A percentile compares a stretch with the other conserved stretches of the same genome.
These are phyloP conservation scores for Drosophila subquinaria DNA, from an alignment of 2,888 invertebrate genomes.

Conservation along the genomic window DNA sequence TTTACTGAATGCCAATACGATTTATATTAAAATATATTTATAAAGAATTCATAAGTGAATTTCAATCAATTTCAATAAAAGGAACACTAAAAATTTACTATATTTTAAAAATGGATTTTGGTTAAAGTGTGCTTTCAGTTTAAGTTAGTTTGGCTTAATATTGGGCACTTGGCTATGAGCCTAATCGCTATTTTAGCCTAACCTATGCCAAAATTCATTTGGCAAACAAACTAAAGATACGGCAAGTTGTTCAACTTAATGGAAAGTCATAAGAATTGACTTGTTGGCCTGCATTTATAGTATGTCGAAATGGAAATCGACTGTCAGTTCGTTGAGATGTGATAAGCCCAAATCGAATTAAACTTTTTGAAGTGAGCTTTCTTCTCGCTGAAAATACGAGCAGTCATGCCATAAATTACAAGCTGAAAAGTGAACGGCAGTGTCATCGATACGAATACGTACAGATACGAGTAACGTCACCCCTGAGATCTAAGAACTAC, in stretches of 20 bases:
- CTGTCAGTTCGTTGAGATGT: neutral
- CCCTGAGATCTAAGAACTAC: conserved; percentile 29
- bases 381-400: neutral
- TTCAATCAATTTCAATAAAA: neutral
- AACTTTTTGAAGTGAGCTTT: conserved; percentile 25
- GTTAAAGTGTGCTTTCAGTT: conserved; percentile 7
- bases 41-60: neutral
- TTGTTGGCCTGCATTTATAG: conserved; percentile 21
- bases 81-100: neutral
- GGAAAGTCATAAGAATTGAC: conserved; percentile 22
- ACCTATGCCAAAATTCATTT: conserved; percentile 48
- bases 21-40: conserved; percentile 1
- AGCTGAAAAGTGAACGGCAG: conserved; percentile 14
- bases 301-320: conserved; percentile 7
- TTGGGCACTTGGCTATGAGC: conserved; percentile 1
- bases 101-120: neutral
- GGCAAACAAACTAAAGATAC: conserved; percentile 42
- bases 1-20: neutral
- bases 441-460: conserved; percentile 29
- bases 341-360: conserved; percentile 36
- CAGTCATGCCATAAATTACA: conserved; percentile 35
- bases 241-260: conserved; percentile 27
- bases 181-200: neutral
- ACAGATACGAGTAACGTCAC: conserved; percentile 6
- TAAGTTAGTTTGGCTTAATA: conserved; percentile 32